phyloP scores from a whole-genome alignment of 2,888 invertebrate genomes.

The Busseola fusca region DNA sequence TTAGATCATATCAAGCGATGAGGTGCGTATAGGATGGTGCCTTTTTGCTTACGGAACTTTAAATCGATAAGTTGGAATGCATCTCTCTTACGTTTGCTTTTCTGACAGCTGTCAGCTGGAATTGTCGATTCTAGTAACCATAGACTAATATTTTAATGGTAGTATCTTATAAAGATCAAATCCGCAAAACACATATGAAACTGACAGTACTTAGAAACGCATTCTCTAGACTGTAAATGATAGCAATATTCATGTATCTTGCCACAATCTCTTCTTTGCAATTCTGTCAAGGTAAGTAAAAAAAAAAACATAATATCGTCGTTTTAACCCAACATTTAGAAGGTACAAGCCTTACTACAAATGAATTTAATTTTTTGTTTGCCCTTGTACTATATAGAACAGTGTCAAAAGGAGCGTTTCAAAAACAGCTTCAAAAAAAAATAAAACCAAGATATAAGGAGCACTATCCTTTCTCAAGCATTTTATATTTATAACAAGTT shows the following conservation, averaged over 20 bases:
- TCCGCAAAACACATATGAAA: too few species aligned
- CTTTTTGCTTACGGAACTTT: constrained; percentile 14
- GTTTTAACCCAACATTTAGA: too few species aligned
- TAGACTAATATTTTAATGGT: too few species aligned
- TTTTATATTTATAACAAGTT: too few species aligned
- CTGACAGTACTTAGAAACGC: too few species aligned
- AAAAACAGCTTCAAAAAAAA: too few species aligned
- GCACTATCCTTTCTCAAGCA: background rate
- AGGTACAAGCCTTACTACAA: background rate
- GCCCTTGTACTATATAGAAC: background rate
- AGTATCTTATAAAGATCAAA: too few species aligned
- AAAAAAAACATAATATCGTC: background rate
- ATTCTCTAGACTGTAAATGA: too few species aligned
- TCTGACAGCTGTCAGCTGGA: too few species aligned
- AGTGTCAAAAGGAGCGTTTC: background rate
- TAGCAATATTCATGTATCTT: background rate
- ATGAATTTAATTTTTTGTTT: background rate
- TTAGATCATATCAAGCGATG: constrained; percentile 80
- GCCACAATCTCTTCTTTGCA: background rate
- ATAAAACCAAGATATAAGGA: background rate
- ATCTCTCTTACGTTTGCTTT: background rate
- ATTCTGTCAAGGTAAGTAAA: background rate
- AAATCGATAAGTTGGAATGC: background rate
- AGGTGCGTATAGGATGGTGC: constrained; percentile 69
- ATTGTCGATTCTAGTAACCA: too few species aligned